Conservation (phyloP, 2,797 vertebrate species). For the Macroramphosus scolopax region DNA sequence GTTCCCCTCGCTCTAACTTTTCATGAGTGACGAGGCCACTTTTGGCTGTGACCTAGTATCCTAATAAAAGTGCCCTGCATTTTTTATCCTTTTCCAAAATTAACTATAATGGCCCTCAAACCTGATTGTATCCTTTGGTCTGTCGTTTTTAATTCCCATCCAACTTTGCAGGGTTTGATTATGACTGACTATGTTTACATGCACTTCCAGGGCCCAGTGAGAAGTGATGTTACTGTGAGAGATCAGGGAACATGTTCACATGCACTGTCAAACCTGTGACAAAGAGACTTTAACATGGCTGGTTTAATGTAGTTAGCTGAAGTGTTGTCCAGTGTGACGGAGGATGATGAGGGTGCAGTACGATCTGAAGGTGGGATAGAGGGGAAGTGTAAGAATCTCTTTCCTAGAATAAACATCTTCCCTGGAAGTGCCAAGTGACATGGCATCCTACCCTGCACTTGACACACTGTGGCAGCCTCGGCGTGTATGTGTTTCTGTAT, state of each 20-base stretch:
- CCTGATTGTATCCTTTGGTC: slow-evolving; percentile 38
- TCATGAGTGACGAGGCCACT: slow-evolving; percentile 33
- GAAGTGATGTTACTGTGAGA: background rate
- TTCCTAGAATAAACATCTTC: slow-evolving; percentile 64
- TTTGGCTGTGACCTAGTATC: slow-evolving; percentile 61
- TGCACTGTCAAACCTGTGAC: no score
- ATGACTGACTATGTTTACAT: background rate
- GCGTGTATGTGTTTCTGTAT: slow-evolving; percentile 10
- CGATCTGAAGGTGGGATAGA: slow-evolving; percentile 29
- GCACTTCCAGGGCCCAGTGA: background rate
- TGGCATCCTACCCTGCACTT: slow-evolving; percentile 29
- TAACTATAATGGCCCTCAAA: slow-evolving; percentile 55
- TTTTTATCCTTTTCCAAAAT: slow-evolving; percentile 56
- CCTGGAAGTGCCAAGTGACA: slow-evolving; percentile 35
- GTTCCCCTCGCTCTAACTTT: slow-evolving; percentile 24
- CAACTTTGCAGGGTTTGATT: background rate
- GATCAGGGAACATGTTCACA: background rate
- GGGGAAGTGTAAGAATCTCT: slow-evolving; percentile 59
- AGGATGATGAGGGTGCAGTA: slow-evolving; percentile 13
- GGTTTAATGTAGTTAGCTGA: slow-evolving; percentile 12
- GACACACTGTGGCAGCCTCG: slow-evolving; percentile 10
- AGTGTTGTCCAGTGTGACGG: slow-evolving; percentile 12
- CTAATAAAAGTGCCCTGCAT: slow-evolving; percentile 46
- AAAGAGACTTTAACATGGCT: no score
- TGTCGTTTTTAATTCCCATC: background rate